These are phyloP conservation scores for Thumatha senex DNA, from an alignment of 2,888 invertebrate genomes.

Conservation along the genomic window DNA sequence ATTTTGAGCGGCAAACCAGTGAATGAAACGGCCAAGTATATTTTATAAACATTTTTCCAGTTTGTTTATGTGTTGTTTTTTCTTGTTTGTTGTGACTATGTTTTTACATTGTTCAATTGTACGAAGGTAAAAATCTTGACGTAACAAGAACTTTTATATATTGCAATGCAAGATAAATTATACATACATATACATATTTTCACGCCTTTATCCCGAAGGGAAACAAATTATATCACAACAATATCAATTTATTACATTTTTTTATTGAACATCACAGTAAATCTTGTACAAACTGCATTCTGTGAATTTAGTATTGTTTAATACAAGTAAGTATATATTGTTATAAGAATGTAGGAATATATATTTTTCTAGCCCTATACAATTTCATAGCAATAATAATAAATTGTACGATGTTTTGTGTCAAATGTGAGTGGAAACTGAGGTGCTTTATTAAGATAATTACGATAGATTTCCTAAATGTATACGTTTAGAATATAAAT, in stretches of 20 bases:
- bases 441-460: constrained; percentile 14
- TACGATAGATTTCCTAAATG: constrained; percentile 4
- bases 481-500: not conserved
- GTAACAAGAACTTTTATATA: too few species aligned
- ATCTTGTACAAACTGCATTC: constrained; percentile 31
- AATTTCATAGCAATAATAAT: not conserved
- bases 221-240: too few species aligned
- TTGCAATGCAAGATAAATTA: too few species aligned
- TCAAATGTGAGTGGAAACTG: constrained; percentile 7
- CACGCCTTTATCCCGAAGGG: too few species aligned
- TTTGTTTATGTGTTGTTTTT: constrained; percentile 1
- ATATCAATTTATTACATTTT: not conserved
- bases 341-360: constrained; percentile 12
- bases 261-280: not conserved
- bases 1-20: constrained; percentile 58
- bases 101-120: not conserved
- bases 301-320: constrained; percentile 44
- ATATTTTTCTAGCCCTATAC: constrained; percentile 8
- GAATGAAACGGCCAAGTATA: constrained; percentile 5
- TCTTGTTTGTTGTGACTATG: constrained; percentile 1
- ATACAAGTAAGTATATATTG: constrained; percentile 13
- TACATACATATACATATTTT: too few species aligned
- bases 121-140: not conserved
- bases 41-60: constrained; percentile 4
- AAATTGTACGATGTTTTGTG: not conserved